phyloP scores from a whole-genome alignment of 1,140 invertebrate genomes.

The Ceratoteleas bidentatus region DNA sequence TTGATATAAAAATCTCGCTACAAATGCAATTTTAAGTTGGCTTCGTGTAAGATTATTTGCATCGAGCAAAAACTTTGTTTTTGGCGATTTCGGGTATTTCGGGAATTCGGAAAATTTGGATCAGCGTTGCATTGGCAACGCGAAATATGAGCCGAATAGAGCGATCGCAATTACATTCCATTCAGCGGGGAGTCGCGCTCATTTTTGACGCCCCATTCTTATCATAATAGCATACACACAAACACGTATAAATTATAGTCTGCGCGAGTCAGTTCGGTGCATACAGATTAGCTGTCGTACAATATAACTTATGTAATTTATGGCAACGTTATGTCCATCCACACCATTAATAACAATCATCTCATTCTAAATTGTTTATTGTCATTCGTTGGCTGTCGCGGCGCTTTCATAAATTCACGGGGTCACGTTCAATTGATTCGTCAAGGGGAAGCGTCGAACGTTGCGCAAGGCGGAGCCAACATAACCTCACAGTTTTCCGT shows the following conservation, averaged over 20 bases:
- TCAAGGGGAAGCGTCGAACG: background rate
- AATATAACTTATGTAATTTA: constrained; percentile 53
- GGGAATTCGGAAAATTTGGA: no score
- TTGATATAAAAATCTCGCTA: no score
- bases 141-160: background rate
- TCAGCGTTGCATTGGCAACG: no score
- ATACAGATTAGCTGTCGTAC: constrained; percentile 44
- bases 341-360: constrained; percentile 43
- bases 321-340: constrained; percentile 36
- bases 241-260: constrained; percentile 32
- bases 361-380: constrained; percentile 35
- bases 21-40: no score
- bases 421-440: background rate
- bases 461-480: background rate
- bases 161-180: background rate
- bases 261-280: constrained; percentile 36
- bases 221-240: constrained; percentile 14
- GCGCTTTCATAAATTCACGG: constrained; percentile 5
- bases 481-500: background rate
- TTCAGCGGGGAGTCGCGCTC: background rate
- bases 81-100: no score
- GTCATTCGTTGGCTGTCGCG: constrained; percentile 14
- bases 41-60: no score
- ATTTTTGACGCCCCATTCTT: background rate
- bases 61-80: no score